Conservation (phyloP, 2,113 vertebrate genomes). For the Merops nubicus region DNA sequence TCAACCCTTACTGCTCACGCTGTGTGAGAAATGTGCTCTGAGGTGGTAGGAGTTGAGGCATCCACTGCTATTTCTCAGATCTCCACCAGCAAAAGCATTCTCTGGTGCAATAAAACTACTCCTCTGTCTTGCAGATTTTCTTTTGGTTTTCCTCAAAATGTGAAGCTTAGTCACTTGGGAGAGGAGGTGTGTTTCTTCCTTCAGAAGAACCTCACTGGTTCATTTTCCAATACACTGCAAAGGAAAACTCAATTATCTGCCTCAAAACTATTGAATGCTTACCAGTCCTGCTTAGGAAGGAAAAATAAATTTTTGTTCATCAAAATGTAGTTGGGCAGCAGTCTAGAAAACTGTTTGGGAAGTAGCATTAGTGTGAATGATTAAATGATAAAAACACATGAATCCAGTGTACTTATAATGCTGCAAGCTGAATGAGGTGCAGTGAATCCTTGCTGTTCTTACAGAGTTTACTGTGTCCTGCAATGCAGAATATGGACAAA, state of each 20-base stretch:
- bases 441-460: not conserved
- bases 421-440: not conserved
- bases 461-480: not conserved
- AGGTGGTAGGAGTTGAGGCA: not conserved
- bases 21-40: not conserved
- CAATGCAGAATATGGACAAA: not conserved
- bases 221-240: not conserved
- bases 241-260: not conserved
- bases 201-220: not conserved
- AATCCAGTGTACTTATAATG: not conserved
- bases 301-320: not conserved
- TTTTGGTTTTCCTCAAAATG: not conserved
- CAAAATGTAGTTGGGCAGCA: not conserved
- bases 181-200: not conserved
- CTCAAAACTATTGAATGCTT: not conserved
- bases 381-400: not conserved
- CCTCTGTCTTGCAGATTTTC: not conserved
- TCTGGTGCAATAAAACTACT: not conserved
- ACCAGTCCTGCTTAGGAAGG: not conserved
- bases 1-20: not conserved
- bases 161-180: not conserved
- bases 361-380: not conserved
- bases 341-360: not conserved
- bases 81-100: not conserved
- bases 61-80: not conserved